Conservation (phyloP, 2,888 invertebrate genomes). For the Hetaerina titia region DNA sequence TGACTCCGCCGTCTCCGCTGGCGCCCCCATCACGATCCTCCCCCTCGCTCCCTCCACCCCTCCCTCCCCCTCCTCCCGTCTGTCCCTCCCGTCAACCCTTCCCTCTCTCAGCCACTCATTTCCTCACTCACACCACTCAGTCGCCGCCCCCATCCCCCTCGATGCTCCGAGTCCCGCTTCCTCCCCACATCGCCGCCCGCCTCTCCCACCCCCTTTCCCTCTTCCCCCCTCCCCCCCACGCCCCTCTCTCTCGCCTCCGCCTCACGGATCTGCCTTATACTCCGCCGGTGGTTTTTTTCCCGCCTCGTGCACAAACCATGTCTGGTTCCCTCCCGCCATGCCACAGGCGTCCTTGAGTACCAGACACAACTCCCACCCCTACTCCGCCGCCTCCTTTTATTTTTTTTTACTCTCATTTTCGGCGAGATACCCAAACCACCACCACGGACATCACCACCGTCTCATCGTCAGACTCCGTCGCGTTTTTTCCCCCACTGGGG, state of each 20-base stretch:
- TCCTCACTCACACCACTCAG: not conserved
- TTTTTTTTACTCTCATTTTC: slow-evolving; percentile 43
- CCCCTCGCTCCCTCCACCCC: not conserved
- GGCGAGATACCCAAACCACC: slow-evolving; percentile 2
- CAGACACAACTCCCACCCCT: slow-evolving; percentile 43
- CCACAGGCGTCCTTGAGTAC: slow-evolving; percentile 60
- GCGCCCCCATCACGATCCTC: slow-evolving; percentile 7
- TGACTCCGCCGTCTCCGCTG: slow-evolving; percentile 45
- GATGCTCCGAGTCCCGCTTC: not conserved
- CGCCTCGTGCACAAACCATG: slow-evolving; percentile 45
- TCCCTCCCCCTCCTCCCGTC: not conserved
- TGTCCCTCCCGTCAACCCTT: not conserved
- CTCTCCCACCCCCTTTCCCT: not conserved
- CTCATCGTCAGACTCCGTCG: not conserved
- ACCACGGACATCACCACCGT: not conserved
- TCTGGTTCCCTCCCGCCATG: slow-evolving; percentile 59
- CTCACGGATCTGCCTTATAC: not conserved
- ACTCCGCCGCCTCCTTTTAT: not conserved
- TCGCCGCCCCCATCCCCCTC: not conserved
- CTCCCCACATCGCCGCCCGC: not conserved
- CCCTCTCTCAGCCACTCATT: not conserved
- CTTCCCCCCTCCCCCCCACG: not conserved
- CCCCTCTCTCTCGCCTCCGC: not conserved
- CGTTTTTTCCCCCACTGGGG: too few species aligned
- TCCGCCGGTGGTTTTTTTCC: slow-evolving; percentile 28